Evolutionary conservation across 2,888 invertebrate genomes (phyloP), one percentile per base, ranked within the genome.

Genomic region (Meliscaeva auricollis): DNA sequence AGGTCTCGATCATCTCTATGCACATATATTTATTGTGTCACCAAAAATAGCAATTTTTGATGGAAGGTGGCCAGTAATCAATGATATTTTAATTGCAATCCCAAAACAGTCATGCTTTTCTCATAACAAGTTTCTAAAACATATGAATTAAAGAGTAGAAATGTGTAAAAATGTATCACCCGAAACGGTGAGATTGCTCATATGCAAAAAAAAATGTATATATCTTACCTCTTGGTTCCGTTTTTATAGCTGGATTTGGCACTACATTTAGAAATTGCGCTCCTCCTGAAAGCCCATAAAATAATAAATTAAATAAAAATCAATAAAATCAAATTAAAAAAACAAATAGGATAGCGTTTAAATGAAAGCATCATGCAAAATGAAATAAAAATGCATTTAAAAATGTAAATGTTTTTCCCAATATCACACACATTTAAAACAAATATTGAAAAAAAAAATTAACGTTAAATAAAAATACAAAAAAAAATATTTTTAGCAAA

Each of bases 211-310:
- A n/a, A n/a, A n/a, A n/a, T n/a, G n/a, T n/a, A 26, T 3, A 26
- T 26, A 26, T 26, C 89, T 89, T 84, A 91, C 92, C 92, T 90
- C 90, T 89, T 38, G 92, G 92, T 88, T 92, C 92, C 3, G 90
- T 90, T 89, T 92, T 92, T 15, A 92, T 91, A 32, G 90, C 89
- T 78, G 91, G 89, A 88, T 91, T 90, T 56, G 89, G 90, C 68
- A 89, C 88, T 15, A 90, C 87, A 83, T 91, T 91, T 88, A 91
- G 89, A 80, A 89, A 90, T 35, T 87, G 89, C 87, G 90, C 88
- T 84, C 87, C 32, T 56, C 75, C 87, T 87, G 69, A 58, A 80
- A 74, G 32, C 60, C 32, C 50, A 66, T 30, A 58, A 48, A 13
- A 54, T 58, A 35, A n/a, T n/a, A 66, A 41, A 13, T 38, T 56